Base-by-base conservation (phyloP, 2,797 vertebrate species). In the Carduelis carduelis region DNA sequence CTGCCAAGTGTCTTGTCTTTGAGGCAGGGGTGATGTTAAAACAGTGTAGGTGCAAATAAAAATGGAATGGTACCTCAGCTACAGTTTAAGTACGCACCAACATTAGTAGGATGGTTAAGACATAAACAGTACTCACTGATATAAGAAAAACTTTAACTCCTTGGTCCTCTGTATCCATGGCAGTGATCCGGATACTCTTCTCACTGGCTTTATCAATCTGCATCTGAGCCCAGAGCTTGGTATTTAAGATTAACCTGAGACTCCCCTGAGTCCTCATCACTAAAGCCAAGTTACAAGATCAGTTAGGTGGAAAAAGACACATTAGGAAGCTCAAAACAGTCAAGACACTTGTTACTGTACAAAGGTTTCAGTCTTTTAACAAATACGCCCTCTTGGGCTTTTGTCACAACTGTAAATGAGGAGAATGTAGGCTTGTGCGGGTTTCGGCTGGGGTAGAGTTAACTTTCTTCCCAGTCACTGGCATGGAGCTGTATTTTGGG, bases 191-290 rank as follows among this genome's bases (percentile, higher is more conserved):
- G 93, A 99, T 98, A 61, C 99, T 99, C 96, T 99, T 99, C 97
- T 99, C 99, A 16, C 99, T 99, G 97, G 99, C 99, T 97, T 99
- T 99, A 97, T 99, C 99, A 9, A 99, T 99, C 97, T 99, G 99
- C 99, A 99, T 99, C 98, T 99, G 99, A 34, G 99, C 98, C 99
- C 99, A 99, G 44, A 99, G 99, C 97, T 99, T 99, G 94, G 99
- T 99, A 97, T 99, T 99, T 95, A 99, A 98, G 98, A 99, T 99
- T 95, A 99, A 97, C 81, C 99, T 98, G 86, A 99, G 98, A 96
- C 99, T 99, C 83, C 99, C 99, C 94, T 99, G 99, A 94, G 99
- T 99, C 96, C 99, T 98, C 99, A 99, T 99, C 96, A 99, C 99
- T 99, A 96, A 59, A 97, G 84, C 34, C 60, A 78, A 94, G 7